Percentiles rank a stretch among this genome's conserved stretches.
phyloP scores from a whole-genome alignment of 2,888 invertebrate species.

The Esperia sulphurella region DNA sequence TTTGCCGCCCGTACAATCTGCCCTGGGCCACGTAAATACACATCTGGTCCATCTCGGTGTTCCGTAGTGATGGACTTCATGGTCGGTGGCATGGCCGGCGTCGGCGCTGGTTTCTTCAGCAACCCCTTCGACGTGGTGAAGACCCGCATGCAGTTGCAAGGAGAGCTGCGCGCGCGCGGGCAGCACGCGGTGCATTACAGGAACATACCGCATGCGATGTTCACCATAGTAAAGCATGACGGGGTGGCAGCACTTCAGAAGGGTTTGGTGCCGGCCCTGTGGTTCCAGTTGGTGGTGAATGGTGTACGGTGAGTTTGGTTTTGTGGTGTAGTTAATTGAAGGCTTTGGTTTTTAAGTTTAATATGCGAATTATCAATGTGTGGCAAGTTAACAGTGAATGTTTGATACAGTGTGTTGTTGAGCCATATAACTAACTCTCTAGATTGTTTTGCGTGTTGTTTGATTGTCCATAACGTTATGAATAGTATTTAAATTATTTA shows the following conservation, averaged over 20 bases:
- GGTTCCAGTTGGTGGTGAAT: conserved; percentile 86
- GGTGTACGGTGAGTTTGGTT: conserved; percentile 71
- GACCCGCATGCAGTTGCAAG: conserved; percentile 93
- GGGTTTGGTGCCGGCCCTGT: conserved; percentile 89
- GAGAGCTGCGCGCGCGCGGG: conserved; percentile 85
- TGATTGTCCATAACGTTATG: no score
- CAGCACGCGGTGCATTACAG: conserved; percentile 80
- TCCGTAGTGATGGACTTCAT: conserved; percentile 82
- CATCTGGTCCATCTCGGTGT: conserved; percentile 7
- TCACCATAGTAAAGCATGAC: conserved; percentile 86
- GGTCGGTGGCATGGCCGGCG: conserved; percentile 87
- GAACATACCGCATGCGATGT: conserved; percentile 90
- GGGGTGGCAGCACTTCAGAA: conserved; percentile 87
- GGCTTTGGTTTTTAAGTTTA: not conserved
- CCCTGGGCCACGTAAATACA: not conserved
- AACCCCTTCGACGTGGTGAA: conserved; percentile 95
- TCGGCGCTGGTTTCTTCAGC: conserved; percentile 89
- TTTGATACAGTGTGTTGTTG: no score
- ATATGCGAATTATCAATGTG: not conserved
- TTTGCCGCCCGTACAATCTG: no score
- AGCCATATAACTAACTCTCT: not conserved
- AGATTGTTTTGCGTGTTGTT: no score
- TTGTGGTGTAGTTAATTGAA: not conserved
- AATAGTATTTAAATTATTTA: no score
- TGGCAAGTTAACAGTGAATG: conserved; percentile 5